Percentiles rank a stretch among this genome's conserved stretches.
These are phyloP conservation scores for Scortum barcoo DNA, from an alignment of 2,113 vertebrate species.

Conservation along the genomic window DNA sequence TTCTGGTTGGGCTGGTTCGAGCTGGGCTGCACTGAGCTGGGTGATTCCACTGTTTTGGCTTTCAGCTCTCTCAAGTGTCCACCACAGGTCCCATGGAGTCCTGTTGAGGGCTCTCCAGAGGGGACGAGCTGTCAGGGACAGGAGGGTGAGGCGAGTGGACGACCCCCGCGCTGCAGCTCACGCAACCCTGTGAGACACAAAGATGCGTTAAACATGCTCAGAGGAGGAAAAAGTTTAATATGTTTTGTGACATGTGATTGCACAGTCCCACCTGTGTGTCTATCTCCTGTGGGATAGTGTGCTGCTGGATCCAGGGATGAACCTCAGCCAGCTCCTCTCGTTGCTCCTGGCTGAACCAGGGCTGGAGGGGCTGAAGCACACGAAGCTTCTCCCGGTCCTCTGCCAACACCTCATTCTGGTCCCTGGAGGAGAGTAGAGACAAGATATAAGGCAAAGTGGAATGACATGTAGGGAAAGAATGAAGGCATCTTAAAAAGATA, in stretches of 20 bases:
- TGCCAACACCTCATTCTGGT: slow-evolving; percentile 85
- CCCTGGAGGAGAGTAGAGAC: slow-evolving; percentile 73
- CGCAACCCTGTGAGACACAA: slow-evolving; percentile 76
- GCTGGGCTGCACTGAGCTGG: slow-evolving; percentile 20
- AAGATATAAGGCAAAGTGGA: neutral
- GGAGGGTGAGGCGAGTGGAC: slow-evolving; percentile 48
- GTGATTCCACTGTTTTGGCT: slow-evolving; percentile 13
- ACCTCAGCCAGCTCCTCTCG: slow-evolving; percentile 88
- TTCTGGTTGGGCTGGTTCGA: slow-evolving; percentile 36
- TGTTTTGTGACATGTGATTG: neutral
- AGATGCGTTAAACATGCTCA: neutral
- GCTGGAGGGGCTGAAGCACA: slow-evolving; percentile 85
- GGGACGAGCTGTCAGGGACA: slow-evolving; percentile 65
- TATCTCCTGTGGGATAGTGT: slow-evolving; percentile 82
- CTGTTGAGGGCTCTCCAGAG: slow-evolving; percentile 61
- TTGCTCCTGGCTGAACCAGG: slow-evolving; percentile 87
- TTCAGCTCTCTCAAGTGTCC: slow-evolving; percentile 69
- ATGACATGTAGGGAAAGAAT: neutral
- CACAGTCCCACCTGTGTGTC: slow-evolving; percentile 82
- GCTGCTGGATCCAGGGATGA: slow-evolving; percentile 87
- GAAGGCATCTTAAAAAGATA: neutral
- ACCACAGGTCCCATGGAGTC: slow-evolving; percentile 36
- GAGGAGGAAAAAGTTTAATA: neutral
- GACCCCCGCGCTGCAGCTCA: slow-evolving; percentile 61
- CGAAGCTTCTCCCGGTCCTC: slow-evolving; percentile 88